Conservation (phyloP, 2,113 vertebrate genomes). For the Sander vitreus region DNA sequence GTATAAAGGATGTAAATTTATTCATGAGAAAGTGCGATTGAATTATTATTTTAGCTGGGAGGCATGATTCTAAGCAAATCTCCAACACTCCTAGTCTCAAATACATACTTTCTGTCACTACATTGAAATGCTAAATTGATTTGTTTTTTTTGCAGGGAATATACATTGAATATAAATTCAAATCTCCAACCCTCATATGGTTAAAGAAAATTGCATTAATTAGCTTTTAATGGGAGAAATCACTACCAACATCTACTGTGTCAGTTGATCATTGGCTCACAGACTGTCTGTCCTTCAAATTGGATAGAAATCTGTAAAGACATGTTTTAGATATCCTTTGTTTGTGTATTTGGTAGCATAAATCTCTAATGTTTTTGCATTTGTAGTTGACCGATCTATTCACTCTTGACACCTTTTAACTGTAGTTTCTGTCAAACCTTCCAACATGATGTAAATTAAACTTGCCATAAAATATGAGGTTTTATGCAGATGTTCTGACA, state of each 20-base stretch:
- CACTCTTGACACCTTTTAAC: background rate
- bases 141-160: constrained; percentile 9
- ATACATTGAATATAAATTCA: constrained; percentile 7
- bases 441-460: background rate
- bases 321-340: background rate
- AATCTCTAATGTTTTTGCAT: background rate
- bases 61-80: constrained; percentile 37
- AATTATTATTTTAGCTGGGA: constrained; percentile 61
- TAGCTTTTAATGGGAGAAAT: constrained; percentile 1
- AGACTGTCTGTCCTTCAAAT: background rate
- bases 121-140: constrained; percentile 33
- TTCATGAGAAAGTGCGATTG: constrained; percentile 66
- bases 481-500: background rate
- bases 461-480: background rate
- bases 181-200: background rate
- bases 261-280: background rate
- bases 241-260: constrained; percentile 1
- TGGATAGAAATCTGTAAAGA: background rate
- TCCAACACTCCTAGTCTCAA: constrained; percentile 34
- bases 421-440: background rate
- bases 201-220: background rate
- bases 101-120: constrained; percentile 19
- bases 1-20: constrained; percentile 63
- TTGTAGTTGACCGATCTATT: background rate
- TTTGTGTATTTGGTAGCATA: background rate